Evolutionary conservation across 2,888 invertebrate species (phyloP).

Genomic region (Actias luna): DNA sequence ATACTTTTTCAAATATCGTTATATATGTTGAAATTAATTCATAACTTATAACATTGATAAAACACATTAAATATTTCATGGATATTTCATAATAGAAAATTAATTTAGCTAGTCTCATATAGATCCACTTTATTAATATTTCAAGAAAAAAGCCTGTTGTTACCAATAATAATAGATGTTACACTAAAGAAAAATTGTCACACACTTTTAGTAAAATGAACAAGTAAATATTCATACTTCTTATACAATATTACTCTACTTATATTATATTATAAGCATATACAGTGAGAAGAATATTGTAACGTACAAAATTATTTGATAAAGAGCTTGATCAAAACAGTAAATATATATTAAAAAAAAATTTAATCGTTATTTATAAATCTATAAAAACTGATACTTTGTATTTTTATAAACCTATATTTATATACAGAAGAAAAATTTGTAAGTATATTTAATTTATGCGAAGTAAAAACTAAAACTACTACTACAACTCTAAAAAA

Average conservation of each 20-base stretch:
- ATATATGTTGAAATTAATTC: too few relatives aligned
- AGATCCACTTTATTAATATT: background rate
- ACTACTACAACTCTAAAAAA: too few relatives aligned
- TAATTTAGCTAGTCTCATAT: too few relatives aligned
- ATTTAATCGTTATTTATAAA: too few relatives aligned
- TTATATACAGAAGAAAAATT: too few relatives aligned
- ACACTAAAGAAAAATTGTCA: background rate
- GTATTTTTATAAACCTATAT: background rate
- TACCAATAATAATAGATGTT: slow-evolving; percentile 21
- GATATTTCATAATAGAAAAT: too few relatives aligned
- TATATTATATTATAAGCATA: background rate
- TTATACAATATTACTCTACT: background rate
- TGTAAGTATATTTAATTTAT: too few relatives aligned
- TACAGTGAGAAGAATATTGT: background rate
- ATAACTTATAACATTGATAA: too few relatives aligned
- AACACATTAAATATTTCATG: too few relatives aligned
- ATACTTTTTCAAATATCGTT: too few relatives aligned
- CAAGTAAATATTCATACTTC: background rate
- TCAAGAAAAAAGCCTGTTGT: slow-evolving; percentile 18
- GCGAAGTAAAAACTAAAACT: too few relatives aligned
- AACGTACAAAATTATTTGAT: background rate
- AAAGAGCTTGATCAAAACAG: background rate
- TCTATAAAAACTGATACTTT: background rate
- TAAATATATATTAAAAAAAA: too few relatives aligned
- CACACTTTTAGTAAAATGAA: background rate